phyloP scores from a whole-genome alignment of 2,797 vertebrate genomes.

The Gambelia wislizenii region DNA sequence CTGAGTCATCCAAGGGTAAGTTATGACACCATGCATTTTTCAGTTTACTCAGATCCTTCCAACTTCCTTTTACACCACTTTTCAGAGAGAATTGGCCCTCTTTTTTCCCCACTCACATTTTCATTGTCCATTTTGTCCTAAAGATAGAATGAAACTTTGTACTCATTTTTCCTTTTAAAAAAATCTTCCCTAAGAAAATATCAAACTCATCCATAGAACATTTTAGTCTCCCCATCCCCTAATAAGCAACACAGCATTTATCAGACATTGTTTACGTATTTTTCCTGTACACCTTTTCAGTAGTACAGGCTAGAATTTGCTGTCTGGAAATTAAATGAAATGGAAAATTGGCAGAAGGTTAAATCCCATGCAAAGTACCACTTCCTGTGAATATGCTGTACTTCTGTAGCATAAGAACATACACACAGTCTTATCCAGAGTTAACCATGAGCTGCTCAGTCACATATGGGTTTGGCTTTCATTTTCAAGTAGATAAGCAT shows the following conservation, averaged over 20 bases:
- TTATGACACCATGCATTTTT: too few relatives aligned
- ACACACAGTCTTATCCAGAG: neutral
- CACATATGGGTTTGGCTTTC: too few relatives aligned
- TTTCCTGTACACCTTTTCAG: neutral
- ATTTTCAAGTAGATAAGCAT: too few relatives aligned
- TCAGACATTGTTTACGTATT: neutral
- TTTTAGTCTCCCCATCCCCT: neutral
- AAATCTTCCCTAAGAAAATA: neutral
- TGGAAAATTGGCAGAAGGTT: too few relatives aligned
- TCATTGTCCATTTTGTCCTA: neutral
- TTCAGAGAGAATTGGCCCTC: neutral
- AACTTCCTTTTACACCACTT: neutral
- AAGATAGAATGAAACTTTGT: neutral
- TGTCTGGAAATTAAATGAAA: too few relatives aligned
- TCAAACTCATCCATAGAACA: neutral
- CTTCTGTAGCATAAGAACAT: neutral
- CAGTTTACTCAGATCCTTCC: too few relatives aligned
- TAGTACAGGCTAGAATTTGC: neutral
- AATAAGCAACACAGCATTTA: neutral
- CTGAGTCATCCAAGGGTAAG: too few relatives aligned
- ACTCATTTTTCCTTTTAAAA: neutral
- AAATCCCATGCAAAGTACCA: too few relatives aligned
- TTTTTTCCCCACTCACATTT: neutral
- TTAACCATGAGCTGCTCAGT: neutral
- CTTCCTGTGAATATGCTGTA: too few relatives aligned